Evolutionary conservation across 2,113 vertebrate genomes (phyloP).

Genomic region (Acinonyx jubatus): DNA sequence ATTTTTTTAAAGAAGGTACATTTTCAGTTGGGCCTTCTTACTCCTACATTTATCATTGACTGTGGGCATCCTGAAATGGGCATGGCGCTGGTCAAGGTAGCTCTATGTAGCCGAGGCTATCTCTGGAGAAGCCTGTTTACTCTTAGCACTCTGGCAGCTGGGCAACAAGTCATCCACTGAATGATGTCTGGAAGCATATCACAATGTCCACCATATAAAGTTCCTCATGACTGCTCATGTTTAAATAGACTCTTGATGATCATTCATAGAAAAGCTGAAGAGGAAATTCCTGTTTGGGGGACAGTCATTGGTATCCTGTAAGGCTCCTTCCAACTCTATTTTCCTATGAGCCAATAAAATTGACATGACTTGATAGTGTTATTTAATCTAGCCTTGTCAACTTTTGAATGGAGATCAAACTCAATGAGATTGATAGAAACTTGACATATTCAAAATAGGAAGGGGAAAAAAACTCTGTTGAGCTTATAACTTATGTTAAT

Average conservation of each 20-base stretch:
- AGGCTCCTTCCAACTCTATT: background rate
- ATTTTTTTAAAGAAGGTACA: background rate
- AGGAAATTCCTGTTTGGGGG: background rate
- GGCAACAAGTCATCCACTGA: background rate
- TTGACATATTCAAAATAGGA: background rate
- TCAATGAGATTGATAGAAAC: background rate
- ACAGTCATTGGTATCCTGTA: background rate
- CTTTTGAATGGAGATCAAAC: background rate
- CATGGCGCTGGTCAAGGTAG: background rate
- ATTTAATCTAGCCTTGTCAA: background rate
- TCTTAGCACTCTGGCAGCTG: background rate
- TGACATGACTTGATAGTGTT: background rate
- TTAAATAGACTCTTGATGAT: background rate
- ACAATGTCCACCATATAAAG: background rate
- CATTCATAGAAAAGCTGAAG: background rate
- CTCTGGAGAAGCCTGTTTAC: background rate
- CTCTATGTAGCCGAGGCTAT: background rate
- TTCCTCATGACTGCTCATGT: background rate
- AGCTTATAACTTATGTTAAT: background rate
- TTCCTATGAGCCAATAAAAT: background rate
- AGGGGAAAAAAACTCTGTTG: background rate
- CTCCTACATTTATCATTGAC: background rate
- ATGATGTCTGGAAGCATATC: background rate
- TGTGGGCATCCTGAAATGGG: background rate
- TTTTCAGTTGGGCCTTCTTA: background rate